phyloP scores from a whole-genome alignment of 2,113 vertebrate genomes.

The Abramis brama region DNA sequence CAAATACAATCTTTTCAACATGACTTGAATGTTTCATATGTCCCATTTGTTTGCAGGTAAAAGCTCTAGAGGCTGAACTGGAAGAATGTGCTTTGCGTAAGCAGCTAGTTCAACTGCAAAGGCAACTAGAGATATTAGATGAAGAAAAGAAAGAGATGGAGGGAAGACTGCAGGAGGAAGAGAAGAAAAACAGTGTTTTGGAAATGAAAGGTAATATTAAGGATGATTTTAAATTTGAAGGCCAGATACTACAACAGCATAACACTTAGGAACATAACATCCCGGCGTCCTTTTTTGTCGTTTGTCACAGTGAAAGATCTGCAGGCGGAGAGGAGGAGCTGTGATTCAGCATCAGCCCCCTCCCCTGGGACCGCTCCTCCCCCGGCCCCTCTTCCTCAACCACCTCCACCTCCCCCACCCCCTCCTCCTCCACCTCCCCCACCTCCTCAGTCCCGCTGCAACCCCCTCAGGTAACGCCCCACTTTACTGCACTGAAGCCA shows the following conservation, averaged over 20 bases:
- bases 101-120: constrained; percentile 73
- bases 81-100: constrained; percentile 68
- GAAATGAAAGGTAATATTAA: constrained; percentile 64
- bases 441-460: constrained; percentile 77
- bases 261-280: neutral
- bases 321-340: constrained; percentile 65
- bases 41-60: constrained; percentile 62
- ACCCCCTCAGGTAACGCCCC: constrained; percentile 78
- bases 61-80: constrained; percentile 71
- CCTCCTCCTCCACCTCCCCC: constrained; percentile 75
- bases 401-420: constrained; percentile 73
- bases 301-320: constrained; percentile 71
- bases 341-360: constrained; percentile 52
- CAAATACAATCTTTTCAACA: neutral
- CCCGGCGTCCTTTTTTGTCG: neutral
- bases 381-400: constrained; percentile 71
- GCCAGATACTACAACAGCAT: neutral
- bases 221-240: neutral
- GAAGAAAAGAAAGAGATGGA: constrained; percentile 78
- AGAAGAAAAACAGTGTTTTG: constrained; percentile 71
- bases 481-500: constrained; percentile 34
- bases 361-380: constrained; percentile 70
- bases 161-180: constrained; percentile 66
- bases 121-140: constrained; percentile 76
- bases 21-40: neutral